Percentiles rank a stretch among this genome's conserved stretches.
These are phyloP conservation scores for Noctua fimbriata DNA, from an alignment of 2,888 invertebrate species.

Conservation along the genomic window DNA sequence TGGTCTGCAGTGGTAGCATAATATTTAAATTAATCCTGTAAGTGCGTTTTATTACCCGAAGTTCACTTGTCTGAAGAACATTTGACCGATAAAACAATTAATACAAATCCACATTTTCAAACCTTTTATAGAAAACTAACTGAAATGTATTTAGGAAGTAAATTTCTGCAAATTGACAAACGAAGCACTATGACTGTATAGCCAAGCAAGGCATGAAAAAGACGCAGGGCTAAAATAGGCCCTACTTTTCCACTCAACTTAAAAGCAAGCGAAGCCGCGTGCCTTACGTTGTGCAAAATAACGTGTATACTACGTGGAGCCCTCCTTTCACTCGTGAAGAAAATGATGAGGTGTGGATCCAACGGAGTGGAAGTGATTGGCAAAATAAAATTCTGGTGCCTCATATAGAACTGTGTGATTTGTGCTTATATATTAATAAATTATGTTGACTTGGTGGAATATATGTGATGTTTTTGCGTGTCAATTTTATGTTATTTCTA, in stretches of 20 bases:
- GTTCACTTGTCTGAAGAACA: not conserved
- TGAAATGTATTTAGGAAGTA: not conserved
- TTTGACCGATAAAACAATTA: not conserved
- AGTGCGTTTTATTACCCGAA: not conserved
- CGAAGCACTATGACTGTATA: not conserved
- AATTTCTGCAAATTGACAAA: not conserved
- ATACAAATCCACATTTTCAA: not conserved
- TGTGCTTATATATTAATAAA: not conserved
- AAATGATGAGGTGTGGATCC: constrained; percentile 46
- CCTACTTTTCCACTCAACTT: constrained; percentile 36
- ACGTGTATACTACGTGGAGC: constrained; percentile 7
- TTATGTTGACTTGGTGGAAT: not conserved
- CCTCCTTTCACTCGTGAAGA: constrained; percentile 43
- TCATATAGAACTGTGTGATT: constrained; percentile 15
- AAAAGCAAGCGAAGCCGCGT: constrained; percentile 26
- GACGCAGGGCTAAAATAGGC: constrained; percentile 5
- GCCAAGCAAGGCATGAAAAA: not conserved
- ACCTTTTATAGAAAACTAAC: not conserved
- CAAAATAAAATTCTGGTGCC: constrained; percentile 45
- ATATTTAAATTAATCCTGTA: no score
- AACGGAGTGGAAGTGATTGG: constrained; percentile 48
- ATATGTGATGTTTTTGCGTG: not conserved
- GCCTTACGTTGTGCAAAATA: constrained; percentile 17
- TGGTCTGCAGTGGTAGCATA: no score
- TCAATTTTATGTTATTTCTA: not conserved